Evolutionary conservation across 2,797 vertebrate genomes (phyloP).

Genomic region (Oreochromis grahami): DNA sequence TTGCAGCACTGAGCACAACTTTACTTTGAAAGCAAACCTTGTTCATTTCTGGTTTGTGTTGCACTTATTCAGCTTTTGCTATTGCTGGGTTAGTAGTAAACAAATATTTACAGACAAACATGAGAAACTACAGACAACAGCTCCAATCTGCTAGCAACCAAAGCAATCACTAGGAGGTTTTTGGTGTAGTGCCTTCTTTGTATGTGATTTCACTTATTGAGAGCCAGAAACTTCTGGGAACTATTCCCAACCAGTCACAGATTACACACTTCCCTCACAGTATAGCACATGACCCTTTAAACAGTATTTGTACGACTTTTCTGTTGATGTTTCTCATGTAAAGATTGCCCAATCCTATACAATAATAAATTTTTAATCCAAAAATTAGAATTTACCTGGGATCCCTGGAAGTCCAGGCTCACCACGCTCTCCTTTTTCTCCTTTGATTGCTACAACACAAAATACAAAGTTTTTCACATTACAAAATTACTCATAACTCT

Average conservation of each 20-base stretch:
- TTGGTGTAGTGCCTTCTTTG: not conserved
- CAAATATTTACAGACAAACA: not conserved
- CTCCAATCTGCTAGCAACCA: not conserved
- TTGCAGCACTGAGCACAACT: not conserved
- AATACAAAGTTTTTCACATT: not conserved
- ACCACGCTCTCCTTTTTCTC: constrained; percentile 87
- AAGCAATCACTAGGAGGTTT: not conserved
- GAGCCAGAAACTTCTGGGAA: not conserved
- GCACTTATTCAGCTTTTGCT: not conserved
- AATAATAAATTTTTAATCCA: not conserved
- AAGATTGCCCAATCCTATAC: not conserved
- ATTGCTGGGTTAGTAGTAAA: not conserved
- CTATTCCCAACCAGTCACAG: not conserved
- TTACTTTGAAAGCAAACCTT: not conserved
- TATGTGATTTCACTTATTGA: not conserved
- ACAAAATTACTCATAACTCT: not conserved
- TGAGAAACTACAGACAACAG: not conserved
- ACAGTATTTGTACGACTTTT: not conserved
- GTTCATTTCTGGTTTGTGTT: not conserved
- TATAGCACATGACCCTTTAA: not conserved
- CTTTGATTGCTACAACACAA: constrained; percentile 74
- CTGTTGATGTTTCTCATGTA: too few relatives aligned
- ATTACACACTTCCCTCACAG: not conserved
- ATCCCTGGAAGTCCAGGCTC: constrained; percentile 77
- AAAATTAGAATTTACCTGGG: constrained; percentile 74